Evolutionary conservation across 2,113 vertebrate genomes (phyloP), one percentile per base, ranked within the genome.

Genomic region (Sarotherodon lohbergeri): DNA sequence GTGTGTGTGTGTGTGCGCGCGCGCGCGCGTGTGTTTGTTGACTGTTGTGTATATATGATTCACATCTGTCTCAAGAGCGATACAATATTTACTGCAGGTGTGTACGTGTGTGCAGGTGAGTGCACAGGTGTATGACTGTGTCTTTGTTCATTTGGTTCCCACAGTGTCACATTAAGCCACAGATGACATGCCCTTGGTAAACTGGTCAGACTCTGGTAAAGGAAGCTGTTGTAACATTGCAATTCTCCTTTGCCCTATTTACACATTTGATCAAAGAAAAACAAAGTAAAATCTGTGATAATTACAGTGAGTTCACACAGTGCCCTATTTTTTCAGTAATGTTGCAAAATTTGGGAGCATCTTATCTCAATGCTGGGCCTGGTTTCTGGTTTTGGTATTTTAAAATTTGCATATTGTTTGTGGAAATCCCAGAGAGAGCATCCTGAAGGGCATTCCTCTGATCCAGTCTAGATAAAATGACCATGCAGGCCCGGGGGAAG

Each of bases 201-300:
- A 36, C 14, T 27, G 8, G n/a, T 71, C 39, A 71, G 19, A 71
- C 39, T 16, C 11, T 1, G 12, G 4, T 14, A 24, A 14, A 71
- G 36, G n/a, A 71, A 43, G 43, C 66, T 71, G 7, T 3, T 71
- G 36, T 5, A 71, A 43, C 39, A 16, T 43, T 43, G 1, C 29
- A n/a, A 2, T 66, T 27, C 14, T 46, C 11, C 22, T 46, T 43
- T 73, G 36, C 36, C 36, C 7, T 0, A 8, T 68, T 68, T 68
- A 12, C 16, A 6, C 29, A 43, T 43, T 71, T 41, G n/a, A 9
- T 46, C 0, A 46, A 41, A 16, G 5, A 14, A 16, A 73, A 73
- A 27, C 41, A 0, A 73, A 73, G 0, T 73, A 0, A 73, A 73
- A 46, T 73, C 41, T 11, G 5, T 73, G 41, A 27, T 16, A 3